These are phyloP conservation scores for Xenus cinereus DNA, from an alignment of 2,113 vertebrate species.

Conservation along the genomic window DNA sequence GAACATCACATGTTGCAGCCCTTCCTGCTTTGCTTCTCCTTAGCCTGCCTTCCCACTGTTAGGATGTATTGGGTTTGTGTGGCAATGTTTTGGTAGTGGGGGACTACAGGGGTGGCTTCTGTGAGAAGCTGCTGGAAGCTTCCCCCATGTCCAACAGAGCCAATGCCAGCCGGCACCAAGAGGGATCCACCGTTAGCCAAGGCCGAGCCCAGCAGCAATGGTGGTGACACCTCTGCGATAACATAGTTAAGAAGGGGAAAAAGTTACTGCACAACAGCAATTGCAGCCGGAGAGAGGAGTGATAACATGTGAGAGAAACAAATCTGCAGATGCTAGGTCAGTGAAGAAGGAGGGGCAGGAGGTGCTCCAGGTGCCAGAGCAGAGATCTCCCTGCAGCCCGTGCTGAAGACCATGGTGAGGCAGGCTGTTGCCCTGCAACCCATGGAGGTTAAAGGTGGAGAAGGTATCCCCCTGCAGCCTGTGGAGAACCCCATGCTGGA, in stretches of 20 bases:
- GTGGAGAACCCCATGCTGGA: neutral
- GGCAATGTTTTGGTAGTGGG: neutral
- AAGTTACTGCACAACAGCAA: neutral
- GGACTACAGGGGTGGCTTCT: neutral
- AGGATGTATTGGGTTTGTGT: neutral
- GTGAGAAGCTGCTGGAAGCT: neutral
- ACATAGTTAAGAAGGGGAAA: neutral
- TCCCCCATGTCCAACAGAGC: neutral
- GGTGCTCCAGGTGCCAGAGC: neutral
- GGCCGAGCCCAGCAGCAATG: neutral
- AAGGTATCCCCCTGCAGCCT: neutral
- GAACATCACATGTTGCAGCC: neutral
- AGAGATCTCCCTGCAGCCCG: neutral
- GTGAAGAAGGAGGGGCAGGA: neutral
- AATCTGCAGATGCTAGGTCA: neutral
- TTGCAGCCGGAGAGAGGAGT: neutral
- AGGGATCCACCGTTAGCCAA: neutral
- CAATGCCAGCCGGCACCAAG: neutral
- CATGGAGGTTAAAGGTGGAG: neutral
- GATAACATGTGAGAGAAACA: neutral
- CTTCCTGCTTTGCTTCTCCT: neutral
- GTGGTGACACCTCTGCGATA: neutral
- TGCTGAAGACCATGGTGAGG: neutral
- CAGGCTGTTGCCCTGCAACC: neutral
- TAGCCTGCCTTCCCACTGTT: neutral